Evolutionary conservation across 2,797 vertebrate genomes (phyloP).

Genomic region (Rhinatrema bivittatum): DNA sequence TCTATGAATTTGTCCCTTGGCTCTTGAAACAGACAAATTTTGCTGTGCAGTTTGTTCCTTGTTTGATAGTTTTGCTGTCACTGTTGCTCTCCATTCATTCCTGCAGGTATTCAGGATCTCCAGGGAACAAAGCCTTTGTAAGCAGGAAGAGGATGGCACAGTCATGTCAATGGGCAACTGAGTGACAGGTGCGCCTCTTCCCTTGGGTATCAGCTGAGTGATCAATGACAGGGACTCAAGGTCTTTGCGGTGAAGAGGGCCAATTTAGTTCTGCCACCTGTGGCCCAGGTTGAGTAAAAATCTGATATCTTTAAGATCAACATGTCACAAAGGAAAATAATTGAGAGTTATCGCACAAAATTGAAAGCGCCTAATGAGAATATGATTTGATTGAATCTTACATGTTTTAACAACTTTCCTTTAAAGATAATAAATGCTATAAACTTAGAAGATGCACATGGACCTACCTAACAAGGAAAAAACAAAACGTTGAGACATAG

Average conservation of each 20-base stretch:
- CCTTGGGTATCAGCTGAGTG: slow-evolving; percentile 40
- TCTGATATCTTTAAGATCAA: slow-evolving; percentile 30
- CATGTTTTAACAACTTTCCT: no score
- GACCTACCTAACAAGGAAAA: no score
- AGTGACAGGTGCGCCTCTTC: slow-evolving; percentile 65
- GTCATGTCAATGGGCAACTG: slow-evolving; percentile 58
- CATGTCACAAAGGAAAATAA: slow-evolving; percentile 15
- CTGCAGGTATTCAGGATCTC: slow-evolving; percentile 46
- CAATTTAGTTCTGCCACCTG: slow-evolving; percentile 58
- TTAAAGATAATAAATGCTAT: no score
- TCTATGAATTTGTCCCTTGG: no score
- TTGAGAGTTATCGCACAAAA: no score
- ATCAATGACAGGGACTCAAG: slow-evolving; percentile 46
- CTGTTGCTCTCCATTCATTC: slow-evolving; percentile 42
- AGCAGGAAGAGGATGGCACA: slow-evolving; percentile 41
- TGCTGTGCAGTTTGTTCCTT: slow-evolving; percentile 13
- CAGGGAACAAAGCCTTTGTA: slow-evolving; percentile 44
- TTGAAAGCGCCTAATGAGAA: no score
- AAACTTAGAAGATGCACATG: no score
- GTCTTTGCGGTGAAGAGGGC: slow-evolving; percentile 42
- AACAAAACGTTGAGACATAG: no score
- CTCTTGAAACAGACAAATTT: slow-evolving; percentile 3
- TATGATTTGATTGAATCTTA: no score
- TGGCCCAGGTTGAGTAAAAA: slow-evolving; percentile 36
- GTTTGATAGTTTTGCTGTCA: slow-evolving; percentile 38